Evolutionary conservation across 2,113 vertebrate genomes (phyloP).

Genomic region (Chiloscyllium plagiosum): DNA sequence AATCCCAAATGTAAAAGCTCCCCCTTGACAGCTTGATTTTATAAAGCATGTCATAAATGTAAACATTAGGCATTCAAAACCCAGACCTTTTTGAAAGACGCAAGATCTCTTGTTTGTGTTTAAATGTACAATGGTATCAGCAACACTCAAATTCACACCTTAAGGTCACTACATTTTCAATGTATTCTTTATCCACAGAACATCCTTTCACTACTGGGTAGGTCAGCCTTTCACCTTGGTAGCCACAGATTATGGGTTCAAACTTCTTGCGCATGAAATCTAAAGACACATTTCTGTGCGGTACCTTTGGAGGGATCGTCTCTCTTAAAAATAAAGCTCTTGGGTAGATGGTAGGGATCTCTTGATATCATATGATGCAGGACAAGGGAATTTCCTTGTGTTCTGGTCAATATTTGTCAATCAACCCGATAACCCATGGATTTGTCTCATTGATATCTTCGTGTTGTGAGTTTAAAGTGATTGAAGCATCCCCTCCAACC

Average conservation of each 20-base stretch:
- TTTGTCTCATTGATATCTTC: neutral
- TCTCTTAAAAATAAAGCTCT: neutral
- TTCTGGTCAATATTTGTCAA: neutral
- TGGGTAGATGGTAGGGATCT: neutral
- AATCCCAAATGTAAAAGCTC: neutral
- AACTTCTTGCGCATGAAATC: neutral
- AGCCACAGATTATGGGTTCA: neutral
- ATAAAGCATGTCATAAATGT: neutral
- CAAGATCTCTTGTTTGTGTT: neutral
- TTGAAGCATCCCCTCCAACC: neutral
- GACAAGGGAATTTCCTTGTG: neutral
- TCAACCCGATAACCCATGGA: neutral
- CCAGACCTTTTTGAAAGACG: neutral
- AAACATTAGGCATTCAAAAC: neutral
- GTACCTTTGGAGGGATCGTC: neutral
- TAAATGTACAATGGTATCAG: neutral
- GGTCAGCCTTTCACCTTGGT: neutral
- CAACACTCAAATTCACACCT: neutral
- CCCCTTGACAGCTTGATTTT: neutral
- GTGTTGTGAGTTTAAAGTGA: neutral
- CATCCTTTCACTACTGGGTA: neutral
- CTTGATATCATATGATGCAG: neutral
- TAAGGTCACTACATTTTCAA: neutral
- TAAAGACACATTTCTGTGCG: neutral
- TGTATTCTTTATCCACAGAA: neutral